Evolutionary conservation across 2,888 invertebrate genomes (phyloP).

Genomic region (Rhyacophila evoluta): DNA sequence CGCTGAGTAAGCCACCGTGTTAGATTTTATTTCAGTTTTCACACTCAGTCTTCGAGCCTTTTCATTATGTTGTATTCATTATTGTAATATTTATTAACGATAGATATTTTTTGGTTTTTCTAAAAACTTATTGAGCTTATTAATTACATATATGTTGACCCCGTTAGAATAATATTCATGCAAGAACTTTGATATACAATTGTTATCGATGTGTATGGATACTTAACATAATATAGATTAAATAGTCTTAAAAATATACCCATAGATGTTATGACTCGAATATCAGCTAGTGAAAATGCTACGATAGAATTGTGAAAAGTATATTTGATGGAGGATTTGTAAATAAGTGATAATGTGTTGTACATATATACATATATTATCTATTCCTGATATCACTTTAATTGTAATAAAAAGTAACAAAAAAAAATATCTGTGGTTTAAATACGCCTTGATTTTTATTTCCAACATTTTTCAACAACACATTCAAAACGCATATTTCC

Average conservation of each 20-base stretch:
- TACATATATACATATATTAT: conserved; percentile 22
- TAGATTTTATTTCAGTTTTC: neutral
- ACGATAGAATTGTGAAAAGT: neutral
- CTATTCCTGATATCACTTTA: conserved; percentile 35
- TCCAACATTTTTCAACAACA: neutral
- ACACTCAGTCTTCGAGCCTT: too few relatives aligned
- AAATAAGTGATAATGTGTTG: conserved; percentile 26
- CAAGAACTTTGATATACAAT: too few relatives aligned
- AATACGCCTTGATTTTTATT: neutral
- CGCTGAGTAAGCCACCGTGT: neutral
- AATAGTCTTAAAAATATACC: neutral
- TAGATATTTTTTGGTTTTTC: neutral
- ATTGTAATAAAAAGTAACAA: conserved; percentile 47
- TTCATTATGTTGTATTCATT: too few relatives aligned
- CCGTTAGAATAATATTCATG: neutral
- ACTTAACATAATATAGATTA: neutral
- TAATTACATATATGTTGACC: neutral
- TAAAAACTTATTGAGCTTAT: neutral
- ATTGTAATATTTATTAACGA: too few relatives aligned
- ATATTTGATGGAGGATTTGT: conserved; percentile 5
- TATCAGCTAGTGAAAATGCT: neutral
- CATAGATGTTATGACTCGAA: neutral
- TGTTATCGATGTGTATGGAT: neutral
- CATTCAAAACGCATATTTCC: too few relatives aligned
- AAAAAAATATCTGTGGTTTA: conserved; percentile 39